Conservation (phyloP, 2,888 invertebrate genomes). For the Sarcophaga rosellei region DNA sequence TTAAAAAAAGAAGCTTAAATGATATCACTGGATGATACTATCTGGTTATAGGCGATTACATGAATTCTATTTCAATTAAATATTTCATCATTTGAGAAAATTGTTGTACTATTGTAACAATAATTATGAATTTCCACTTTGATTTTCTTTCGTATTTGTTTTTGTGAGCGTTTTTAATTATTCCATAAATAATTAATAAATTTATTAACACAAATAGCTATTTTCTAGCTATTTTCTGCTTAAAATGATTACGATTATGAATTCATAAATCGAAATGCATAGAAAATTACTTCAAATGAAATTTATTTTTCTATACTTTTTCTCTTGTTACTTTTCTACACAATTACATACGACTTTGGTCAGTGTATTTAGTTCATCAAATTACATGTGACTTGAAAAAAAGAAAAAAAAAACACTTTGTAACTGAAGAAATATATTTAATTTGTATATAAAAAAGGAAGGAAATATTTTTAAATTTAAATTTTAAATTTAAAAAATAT, state of each 20-base stretch:
- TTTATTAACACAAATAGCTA: not conserved
- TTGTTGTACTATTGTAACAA: not conserved
- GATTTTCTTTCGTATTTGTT: not conserved
- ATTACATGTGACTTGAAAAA: not conserved
- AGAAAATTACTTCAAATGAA: constrained; percentile 12
- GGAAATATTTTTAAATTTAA: too few relatives aligned
- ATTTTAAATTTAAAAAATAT: too few relatives aligned
- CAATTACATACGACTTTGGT: not conserved
- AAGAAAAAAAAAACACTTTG: too few relatives aligned
- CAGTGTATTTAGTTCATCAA: not conserved
- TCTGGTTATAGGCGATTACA: too few relatives aligned
- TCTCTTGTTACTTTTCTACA: not conserved
- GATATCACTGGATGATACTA: too few relatives aligned
- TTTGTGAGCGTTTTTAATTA: not conserved
- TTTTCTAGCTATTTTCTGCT: constrained; percentile 25
- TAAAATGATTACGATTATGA: constrained; percentile 36
- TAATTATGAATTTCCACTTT: not conserved
- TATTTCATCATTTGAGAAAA: not conserved
- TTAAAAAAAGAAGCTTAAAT: too few relatives aligned
- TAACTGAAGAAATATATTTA: not conserved
- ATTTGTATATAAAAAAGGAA: too few relatives aligned
- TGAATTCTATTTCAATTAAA: constrained; percentile 1
- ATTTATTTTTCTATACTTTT: not conserved
- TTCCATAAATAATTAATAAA: constrained; percentile 36
- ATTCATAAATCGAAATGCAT: constrained; percentile 18